These are phyloP conservation scores for Ceuthmochares aereus DNA, from an alignment of 2,113 vertebrate species.

Conservation along the genomic window DNA sequence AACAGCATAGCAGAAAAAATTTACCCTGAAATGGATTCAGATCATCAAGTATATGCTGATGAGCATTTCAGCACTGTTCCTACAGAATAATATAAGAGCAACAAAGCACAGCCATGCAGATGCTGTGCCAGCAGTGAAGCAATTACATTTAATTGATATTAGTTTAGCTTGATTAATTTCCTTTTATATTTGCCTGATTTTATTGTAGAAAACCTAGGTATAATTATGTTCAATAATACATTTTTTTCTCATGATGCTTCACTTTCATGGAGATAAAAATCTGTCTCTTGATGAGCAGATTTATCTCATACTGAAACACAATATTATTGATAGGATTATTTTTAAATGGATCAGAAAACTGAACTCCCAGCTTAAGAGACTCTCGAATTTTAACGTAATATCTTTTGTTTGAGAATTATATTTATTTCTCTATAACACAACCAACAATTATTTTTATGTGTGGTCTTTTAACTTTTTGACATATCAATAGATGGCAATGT, in stretches of 20 bases:
- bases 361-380: neutral
- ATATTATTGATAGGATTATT: neutral
- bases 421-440: neutral
- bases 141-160: conserved; percentile 1
- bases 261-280: neutral
- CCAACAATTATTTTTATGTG: neutral
- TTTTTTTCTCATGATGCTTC: neutral
- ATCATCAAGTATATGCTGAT: neutral
- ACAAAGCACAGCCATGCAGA: neutral
- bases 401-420: neutral
- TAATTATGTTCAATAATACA: neutral
- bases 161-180: conserved; percentile 8
- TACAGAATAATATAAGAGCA: neutral
- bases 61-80: neutral
- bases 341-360: neutral
- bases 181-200: neutral
- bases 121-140: neutral
- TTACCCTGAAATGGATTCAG: neutral
- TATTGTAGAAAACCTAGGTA: neutral
- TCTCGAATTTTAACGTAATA: neutral
- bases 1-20: neutral
- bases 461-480: neutral
- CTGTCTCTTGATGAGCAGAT: neutral
- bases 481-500: neutral
- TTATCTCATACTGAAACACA: neutral